phyloP scores from a whole-genome alignment of 2,797 vertebrate genomes.

The Amazonetta brasiliensis region DNA sequence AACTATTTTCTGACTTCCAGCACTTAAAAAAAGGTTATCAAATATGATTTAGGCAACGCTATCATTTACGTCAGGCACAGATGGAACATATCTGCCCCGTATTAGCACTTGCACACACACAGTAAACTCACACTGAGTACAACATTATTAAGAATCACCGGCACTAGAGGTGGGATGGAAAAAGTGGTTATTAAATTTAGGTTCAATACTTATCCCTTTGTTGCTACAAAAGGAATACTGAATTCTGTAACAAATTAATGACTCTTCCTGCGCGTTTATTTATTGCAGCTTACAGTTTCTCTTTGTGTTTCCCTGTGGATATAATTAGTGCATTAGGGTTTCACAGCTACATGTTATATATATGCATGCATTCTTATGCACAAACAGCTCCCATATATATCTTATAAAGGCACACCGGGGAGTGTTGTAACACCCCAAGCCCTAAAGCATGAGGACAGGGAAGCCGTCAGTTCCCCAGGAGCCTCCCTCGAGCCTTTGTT shows the following conservation, averaged over 20 bases:
- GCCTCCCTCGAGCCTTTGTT: background rate
- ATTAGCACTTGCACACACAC: background rate
- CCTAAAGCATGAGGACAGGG: background rate
- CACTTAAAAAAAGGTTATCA: slow-evolving; percentile 47
- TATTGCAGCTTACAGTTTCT: background rate
- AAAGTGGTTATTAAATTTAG: background rate
- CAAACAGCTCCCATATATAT: background rate
- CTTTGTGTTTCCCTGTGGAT: slow-evolving; percentile 3
- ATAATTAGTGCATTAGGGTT: background rate
- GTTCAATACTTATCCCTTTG: background rate
- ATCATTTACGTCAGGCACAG: background rate
- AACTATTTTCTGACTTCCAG: slow-evolving; percentile 52
- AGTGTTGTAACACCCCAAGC: background rate
- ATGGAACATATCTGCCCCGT: background rate
- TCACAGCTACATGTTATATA: background rate
- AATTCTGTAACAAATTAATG: background rate
- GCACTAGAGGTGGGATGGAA: background rate
- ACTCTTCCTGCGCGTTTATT: background rate
- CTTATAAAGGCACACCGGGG: background rate
- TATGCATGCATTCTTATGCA: background rate
- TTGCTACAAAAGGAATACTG: background rate
- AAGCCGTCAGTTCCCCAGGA: background rate
- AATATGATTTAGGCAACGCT: background rate
- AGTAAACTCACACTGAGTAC: background rate
- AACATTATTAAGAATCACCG: background rate